Evolutionary conservation across 2,888 invertebrate species (phyloP).

Genomic region (Stomorhina lunata): DNA sequence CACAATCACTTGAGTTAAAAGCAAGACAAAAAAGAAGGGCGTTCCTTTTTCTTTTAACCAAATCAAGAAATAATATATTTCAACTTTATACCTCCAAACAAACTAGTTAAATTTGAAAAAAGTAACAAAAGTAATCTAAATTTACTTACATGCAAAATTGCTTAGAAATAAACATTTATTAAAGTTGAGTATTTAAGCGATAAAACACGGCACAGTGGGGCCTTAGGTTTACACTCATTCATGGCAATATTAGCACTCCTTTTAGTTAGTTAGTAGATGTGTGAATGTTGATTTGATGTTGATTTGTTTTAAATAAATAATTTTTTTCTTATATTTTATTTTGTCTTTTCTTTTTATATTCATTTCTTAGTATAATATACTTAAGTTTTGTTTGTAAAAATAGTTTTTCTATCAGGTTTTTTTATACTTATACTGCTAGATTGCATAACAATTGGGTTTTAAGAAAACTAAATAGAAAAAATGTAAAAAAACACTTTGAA

Average conservation of each 20-base stretch:
- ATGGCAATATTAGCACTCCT: conserved; percentile 49
- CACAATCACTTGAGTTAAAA: neutral
- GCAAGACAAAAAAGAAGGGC: conserved; percentile 47
- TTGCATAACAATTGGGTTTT: conserved; percentile 59
- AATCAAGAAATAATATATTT: conserved; percentile 18
- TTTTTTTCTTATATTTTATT: conserved; percentile 18
- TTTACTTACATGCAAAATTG: neutral
- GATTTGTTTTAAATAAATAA: neutral
- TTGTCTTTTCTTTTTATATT: neutral
- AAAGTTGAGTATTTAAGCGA: conserved; percentile 14
- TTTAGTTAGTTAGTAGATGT: no score
- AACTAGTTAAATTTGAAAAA: neutral
- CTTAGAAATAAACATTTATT: conserved; percentile 13
- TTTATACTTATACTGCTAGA: conserved; percentile 46
- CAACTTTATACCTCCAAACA: neutral
- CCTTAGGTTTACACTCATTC: neutral
- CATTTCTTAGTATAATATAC: neutral
- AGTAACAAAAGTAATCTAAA: neutral
- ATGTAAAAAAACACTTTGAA: neutral
- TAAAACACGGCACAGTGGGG: no score
- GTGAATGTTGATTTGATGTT: conserved; percentile 56
- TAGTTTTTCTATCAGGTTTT: conserved; percentile 49
- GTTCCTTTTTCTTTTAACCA: conserved; percentile 39
- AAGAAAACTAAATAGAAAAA: neutral
- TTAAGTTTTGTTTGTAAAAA: conserved; percentile 29